Conservation (phyloP, 2,888 invertebrate species). For the Drosophila pseudotalamancana region DNA sequence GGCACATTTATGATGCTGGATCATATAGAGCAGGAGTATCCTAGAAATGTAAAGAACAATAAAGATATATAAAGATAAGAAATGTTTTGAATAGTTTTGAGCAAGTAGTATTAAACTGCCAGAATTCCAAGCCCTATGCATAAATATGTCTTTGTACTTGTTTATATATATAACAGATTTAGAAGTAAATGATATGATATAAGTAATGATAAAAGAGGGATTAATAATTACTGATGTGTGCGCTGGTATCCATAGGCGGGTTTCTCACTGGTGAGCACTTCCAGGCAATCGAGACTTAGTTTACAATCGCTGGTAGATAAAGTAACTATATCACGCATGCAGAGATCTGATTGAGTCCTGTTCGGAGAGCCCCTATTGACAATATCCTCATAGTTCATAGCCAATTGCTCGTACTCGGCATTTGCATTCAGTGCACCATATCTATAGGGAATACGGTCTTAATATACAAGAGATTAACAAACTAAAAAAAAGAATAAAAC, state of each 20-base stretch:
- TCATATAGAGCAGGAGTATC: constrained; percentile 75
- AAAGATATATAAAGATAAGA: not conserved
- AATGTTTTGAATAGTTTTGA: too few species aligned
- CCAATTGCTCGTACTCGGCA: constrained; percentile 69
- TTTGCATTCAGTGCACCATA: constrained; percentile 71
- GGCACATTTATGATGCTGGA: constrained; percentile 79
- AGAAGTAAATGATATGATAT: too few species aligned
- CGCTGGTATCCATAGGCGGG: constrained; percentile 81
- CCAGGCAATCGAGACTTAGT: constrained; percentile 62
- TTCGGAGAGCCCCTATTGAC: constrained; percentile 65
- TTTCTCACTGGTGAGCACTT: constrained; percentile 65
- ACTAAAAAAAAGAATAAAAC: not conserved
- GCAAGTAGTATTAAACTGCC: too few species aligned
- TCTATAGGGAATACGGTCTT: constrained; percentile 9
- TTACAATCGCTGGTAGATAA: constrained; percentile 53
- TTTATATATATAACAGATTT: too few species aligned
- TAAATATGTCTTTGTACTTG: too few species aligned
- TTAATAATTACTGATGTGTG: constrained; percentile 81
- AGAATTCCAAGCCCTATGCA: too few species aligned
- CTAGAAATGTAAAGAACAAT: constrained; percentile 32
- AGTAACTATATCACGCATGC: constrained; percentile 65
- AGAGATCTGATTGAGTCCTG: constrained; percentile 66
- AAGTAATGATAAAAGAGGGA: too few species aligned
- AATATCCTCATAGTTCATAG: constrained; percentile 59
- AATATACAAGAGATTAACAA: too few species aligned